Conservation (phyloP, 2,797 vertebrate genomes). For the Oreonectes daqikongensis region DNA sequence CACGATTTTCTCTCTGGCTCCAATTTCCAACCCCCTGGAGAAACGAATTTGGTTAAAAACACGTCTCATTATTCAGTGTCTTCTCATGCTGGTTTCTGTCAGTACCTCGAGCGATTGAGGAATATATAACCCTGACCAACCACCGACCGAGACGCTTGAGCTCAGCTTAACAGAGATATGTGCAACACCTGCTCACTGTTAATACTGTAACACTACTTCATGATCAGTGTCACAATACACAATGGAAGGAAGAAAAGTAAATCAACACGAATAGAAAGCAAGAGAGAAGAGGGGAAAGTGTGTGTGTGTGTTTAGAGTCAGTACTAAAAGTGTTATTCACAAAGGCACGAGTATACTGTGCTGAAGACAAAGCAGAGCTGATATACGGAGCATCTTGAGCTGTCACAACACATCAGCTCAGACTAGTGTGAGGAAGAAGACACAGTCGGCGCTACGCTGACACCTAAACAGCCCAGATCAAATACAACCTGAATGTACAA, state of each 20-base stretch:
- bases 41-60: slow-evolving; percentile 30
- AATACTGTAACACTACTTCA: slow-evolving; percentile 45
- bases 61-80: slow-evolving; percentile 38
- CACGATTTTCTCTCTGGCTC: slow-evolving; percentile 11
- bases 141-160: slow-evolving; percentile 46
- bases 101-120: slow-evolving; percentile 31
- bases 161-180: slow-evolving; percentile 65
- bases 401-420: slow-evolving; percentile 71
- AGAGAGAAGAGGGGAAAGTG: background rate
- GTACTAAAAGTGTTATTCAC: slow-evolving; percentile 53
- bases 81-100: slow-evolving; percentile 27
- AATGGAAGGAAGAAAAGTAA: slow-evolving; percentile 6
- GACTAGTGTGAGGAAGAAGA: slow-evolving; percentile 48
- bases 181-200: slow-evolving; percentile 70
- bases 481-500: background rate
- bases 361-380: slow-evolving; percentile 65
- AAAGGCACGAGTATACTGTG: slow-evolving; percentile 54
- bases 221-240: slow-evolving; percentile 31
- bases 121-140: slow-evolving; percentile 20
- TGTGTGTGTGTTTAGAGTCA: slow-evolving; percentile 4
- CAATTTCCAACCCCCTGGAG: slow-evolving; percentile 3
- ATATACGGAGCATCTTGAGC: slow-evolving; percentile 66
- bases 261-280: slow-evolving; percentile 3
- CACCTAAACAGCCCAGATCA: background rate
- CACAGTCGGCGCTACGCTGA: background rate